phyloP scores from a whole-genome alignment of 2,888 invertebrate genomes.

The Tridacna gigas region DNA sequence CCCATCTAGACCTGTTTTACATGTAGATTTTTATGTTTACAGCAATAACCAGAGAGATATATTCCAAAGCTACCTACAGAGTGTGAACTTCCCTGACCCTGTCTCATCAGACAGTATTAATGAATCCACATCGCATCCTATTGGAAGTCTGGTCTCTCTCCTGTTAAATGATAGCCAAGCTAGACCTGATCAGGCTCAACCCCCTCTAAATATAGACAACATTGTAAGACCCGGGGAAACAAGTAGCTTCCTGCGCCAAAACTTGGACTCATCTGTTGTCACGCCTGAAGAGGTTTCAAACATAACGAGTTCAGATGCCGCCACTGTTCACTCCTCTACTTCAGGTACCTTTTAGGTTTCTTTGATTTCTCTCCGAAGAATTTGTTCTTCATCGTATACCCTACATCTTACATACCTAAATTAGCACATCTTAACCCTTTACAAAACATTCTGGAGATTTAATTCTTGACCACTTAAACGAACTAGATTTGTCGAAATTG shows the following conservation, averaged over 20 bases:
- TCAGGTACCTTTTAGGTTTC: slow-evolving; percentile 62
- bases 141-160: slow-evolving; percentile 66
- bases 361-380: too few species aligned
- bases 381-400: too few species aligned
- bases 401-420: too few species aligned
- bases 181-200: slow-evolving; percentile 14
- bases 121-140: slow-evolving; percentile 4
- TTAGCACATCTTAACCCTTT: too few species aligned
- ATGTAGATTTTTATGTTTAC: not conserved
- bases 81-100: slow-evolving; percentile 38
- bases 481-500: too few species aligned
- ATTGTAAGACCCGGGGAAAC: not conserved
- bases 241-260: not conserved
- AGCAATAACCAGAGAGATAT: slow-evolving; percentile 40
- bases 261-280: slow-evolving; percentile 59
- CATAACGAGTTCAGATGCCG: slow-evolving; percentile 77
- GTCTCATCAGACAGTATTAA: not conserved
- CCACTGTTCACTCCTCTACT: slow-evolving; percentile 75
- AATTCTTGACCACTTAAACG: too few species aligned
- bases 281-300: slow-evolving; percentile 77
- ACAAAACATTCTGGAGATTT: too few species aligned
- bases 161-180: slow-evolving; percentile 62
- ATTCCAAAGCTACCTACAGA: slow-evolving; percentile 40
- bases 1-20: too few species aligned
- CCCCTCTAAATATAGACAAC: not conserved